These are phyloP conservation scores for Coleophora deauratella DNA, from an alignment of 2,888 invertebrate genomes.

Conservation along the genomic window DNA sequence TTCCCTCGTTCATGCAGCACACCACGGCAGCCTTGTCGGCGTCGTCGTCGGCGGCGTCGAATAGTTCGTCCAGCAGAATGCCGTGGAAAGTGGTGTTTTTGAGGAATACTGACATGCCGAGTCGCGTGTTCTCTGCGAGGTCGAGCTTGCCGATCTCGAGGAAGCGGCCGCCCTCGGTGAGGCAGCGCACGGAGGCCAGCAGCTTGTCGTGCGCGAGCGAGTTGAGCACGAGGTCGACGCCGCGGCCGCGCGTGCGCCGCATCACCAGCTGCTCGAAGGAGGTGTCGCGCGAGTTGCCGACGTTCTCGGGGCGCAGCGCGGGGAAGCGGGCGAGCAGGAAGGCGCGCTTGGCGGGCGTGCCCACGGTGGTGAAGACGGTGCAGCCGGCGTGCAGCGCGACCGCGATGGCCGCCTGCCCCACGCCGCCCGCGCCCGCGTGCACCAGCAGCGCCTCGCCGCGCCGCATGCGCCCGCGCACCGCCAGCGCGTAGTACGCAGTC, in stretches of 20 bases:
- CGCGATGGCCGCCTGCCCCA: conserved; percentile 97
- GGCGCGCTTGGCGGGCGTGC: conserved; percentile 88
- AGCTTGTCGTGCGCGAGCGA: conserved; percentile 96
- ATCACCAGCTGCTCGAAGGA: conserved; percentile 93
- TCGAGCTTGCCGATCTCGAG: conserved; percentile 99
- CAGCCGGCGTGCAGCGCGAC: conserved; percentile 93
- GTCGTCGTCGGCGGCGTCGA: conserved; percentile 76
- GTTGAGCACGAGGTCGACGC: conserved; percentile 95
- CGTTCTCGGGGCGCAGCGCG: conserved; percentile 81
- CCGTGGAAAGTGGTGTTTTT: conserved; percentile 99
- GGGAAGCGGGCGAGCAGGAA: conserved; percentile 89
- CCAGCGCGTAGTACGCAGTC: conserved; percentile 92
- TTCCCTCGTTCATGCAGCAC: conserved; percentile 86
- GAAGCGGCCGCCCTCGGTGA: conserved; percentile 95
- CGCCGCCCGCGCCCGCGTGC: conserved; percentile 96
- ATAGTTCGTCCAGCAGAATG: conserved; percentile 93
- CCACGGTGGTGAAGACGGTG: conserved; percentile 93
- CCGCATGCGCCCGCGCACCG: conserved; percentile 89
- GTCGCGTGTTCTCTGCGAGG: conserved; percentile 88
- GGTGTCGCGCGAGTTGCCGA: conserved; percentile 93
- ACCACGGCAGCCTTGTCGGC: conserved; percentile 85
- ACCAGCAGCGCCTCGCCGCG: conserved; percentile 91
- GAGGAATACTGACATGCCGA: conserved; percentile 96
- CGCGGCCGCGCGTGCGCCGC: conserved; percentile 87
- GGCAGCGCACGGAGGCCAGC: conserved; percentile 92